Base-by-base conservation (phyloP, 2,113 vertebrate genomes). In the Gobio gobio region DNA sequence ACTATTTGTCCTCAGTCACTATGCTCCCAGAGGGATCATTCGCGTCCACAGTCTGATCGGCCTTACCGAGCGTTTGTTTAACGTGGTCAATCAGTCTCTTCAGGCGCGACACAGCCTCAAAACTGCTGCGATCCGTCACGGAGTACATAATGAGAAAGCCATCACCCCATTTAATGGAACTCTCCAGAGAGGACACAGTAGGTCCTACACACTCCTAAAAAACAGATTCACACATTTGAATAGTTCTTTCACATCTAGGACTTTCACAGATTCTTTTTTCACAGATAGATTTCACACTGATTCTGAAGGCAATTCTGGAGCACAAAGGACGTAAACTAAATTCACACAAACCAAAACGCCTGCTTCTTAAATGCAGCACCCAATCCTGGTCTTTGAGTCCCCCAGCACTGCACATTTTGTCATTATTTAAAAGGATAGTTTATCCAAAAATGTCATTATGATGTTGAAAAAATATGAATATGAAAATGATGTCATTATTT, bases 111-210 rank as follows among this genome's bases (percentile, higher is more conserved):
- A 94, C 89, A 29, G 93, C 91, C 85, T 92, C 88, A 85, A 95
- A 95, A 88, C 92, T 93, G 87, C 85, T 82, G 64, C 92, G 92
- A 0, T 95, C 93, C 0, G 92, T 95, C 88, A 95, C 89, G 40
- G 94, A 94, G 90, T 95, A 95, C 56, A 95, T 90, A 63, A 95
- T 90, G 51, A 95, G 91, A 83, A 95, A 94, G 3, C 94, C 94
- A 6, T 95, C 93, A 1, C 93, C 94, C 94, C 94, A 95, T 87
- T 90, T 91, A 83, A 95, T 94, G 56, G 92, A 92, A 0, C 90
- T 90, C 86, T 94, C 93, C 86, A 94, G 83, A 54, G 93, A 88
- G 18, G 86, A 85, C 59, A 74, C 51, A 80, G 66, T 78, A 45
- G 84, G 13, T 54, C 85, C 86, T 26, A 77, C 81, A 82, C 82